These are phyloP conservation scores for Nomia melanderi DNA, from an alignment of 1,140 invertebrate genomes.

Conservation along the genomic window DNA sequence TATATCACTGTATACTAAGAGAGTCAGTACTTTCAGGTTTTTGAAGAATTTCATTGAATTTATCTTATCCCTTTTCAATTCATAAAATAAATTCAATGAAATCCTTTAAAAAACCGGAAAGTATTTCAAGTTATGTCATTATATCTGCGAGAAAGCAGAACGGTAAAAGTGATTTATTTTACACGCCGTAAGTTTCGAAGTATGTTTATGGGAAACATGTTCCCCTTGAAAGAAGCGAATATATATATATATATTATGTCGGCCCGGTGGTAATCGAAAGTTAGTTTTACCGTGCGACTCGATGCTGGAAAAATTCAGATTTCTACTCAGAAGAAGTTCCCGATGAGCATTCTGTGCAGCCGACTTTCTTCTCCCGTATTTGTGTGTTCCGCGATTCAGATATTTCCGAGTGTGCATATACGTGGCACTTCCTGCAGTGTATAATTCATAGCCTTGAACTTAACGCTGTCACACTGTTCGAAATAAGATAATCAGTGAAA, in stretches of 20 bases:
- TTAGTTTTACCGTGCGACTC: conserved; percentile 35
- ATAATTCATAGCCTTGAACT: background rate
- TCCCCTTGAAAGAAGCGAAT: background rate
- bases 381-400: conserved; percentile 41
- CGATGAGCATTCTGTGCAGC: conserved; percentile 56
- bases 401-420: conserved; percentile 21
- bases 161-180: background rate
- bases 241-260: background rate
- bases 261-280: conserved; percentile 34
- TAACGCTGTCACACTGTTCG: background rate
- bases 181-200: background rate
- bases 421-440: background rate
- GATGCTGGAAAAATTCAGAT: conserved; percentile 49
- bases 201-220: background rate
- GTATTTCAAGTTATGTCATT: too few relatives aligned
- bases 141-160: too few relatives aligned
- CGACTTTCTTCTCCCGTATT: conserved; percentile 67
- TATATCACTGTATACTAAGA: background rate
- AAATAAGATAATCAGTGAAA: conserved; percentile 3
- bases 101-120: too few relatives aligned
- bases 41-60: background rate
- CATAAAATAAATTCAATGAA: too few relatives aligned
- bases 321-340: conserved; percentile 56
- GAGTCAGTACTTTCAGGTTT: background rate
- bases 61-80: too few relatives aligned